phyloP scores from a whole-genome alignment of 2,113 vertebrate species.

The Rousettus leschenaultii region DNA sequence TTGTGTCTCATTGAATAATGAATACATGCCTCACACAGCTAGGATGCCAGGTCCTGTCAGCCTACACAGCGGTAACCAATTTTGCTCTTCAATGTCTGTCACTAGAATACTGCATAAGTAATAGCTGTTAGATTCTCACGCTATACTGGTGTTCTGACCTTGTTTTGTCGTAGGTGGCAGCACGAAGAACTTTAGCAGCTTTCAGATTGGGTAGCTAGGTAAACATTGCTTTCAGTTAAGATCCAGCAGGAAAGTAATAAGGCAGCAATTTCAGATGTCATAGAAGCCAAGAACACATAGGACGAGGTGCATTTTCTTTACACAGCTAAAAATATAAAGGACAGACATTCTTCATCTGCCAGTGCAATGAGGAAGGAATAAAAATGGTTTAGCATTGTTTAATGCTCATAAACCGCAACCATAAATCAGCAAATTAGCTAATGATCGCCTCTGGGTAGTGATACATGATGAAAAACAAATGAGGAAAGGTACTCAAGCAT shows the following conservation, averaged over 20 bases:
- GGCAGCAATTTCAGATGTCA: slow-evolving; percentile 55
- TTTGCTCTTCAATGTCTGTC: slow-evolving; percentile 58
- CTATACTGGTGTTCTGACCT: slow-evolving; percentile 43
- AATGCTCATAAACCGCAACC: slow-evolving; percentile 76
- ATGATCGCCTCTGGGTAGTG: slow-evolving; percentile 78
- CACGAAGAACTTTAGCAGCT: slow-evolving; percentile 23
- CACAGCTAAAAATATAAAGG: slow-evolving; percentile 47
- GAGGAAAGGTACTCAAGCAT: slow-evolving; percentile 75
- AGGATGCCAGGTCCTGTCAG: not conserved
- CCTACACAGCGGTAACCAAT: slow-evolving; percentile 23
- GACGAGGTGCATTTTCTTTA: slow-evolving; percentile 40
- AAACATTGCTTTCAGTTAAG: slow-evolving; percentile 55
- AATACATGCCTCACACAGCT: not conserved
- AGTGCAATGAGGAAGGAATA: slow-evolving; percentile 32
- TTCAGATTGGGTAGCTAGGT: slow-evolving; percentile 38
- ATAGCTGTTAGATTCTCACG: slow-evolving; percentile 26
- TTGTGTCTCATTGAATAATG: slow-evolving; percentile 27
- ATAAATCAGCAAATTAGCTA: slow-evolving; percentile 82
- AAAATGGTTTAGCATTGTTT: slow-evolving; percentile 73
- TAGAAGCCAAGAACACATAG: slow-evolving; percentile 37
- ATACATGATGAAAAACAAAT: slow-evolving; percentile 80
- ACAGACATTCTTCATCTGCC: slow-evolving; percentile 62
- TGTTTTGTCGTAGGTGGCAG: slow-evolving; percentile 40
- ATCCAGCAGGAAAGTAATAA: slow-evolving; percentile 54
- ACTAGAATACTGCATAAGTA: slow-evolving; percentile 36